Evolutionary conservation across 2,797 vertebrate genomes (phyloP).

Genomic region (Podarcis lilfordi): DNA sequence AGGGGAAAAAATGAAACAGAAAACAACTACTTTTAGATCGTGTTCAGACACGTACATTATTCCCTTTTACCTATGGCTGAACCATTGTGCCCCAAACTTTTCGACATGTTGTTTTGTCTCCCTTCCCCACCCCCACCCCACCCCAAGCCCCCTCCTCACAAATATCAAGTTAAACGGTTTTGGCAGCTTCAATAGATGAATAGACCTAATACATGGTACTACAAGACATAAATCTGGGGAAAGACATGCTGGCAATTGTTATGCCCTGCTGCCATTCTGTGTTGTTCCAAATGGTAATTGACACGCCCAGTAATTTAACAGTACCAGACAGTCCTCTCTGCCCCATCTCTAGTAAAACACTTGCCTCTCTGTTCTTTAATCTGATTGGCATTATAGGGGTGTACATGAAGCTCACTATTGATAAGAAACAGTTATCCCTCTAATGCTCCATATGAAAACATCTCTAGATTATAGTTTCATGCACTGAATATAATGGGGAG

Average conservation of each 20-base stretch:
- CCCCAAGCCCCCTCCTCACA: not conserved
- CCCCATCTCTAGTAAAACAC: constrained; percentile 71
- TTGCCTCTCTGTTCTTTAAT: constrained; percentile 69
- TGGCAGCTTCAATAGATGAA: constrained; percentile 36
- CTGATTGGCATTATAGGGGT: constrained; percentile 58
- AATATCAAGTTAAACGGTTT: constrained; percentile 14
- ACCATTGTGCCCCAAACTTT: constrained; percentile 55
- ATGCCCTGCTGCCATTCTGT: constrained; percentile 33
- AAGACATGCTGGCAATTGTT: constrained; percentile 43
- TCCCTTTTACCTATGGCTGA: constrained; percentile 38
- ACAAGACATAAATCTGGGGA: constrained; percentile 58
- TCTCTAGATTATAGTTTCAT: not conserved
- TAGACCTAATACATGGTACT: constrained; percentile 31
- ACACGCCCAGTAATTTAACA: constrained; percentile 72
- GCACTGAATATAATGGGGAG: too few relatives aligned
- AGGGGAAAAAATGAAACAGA: not conserved
- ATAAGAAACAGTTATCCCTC: constrained; percentile 29
- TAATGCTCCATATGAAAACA: not conserved
- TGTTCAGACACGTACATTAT: constrained; percentile 7
- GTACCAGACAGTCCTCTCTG: constrained; percentile 73
- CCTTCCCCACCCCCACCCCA: not conserved
- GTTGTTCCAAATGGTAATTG: constrained; percentile 64
- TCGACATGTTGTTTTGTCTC: not conserved
- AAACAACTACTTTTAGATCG: constrained; percentile 14
- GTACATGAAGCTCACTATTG: constrained; percentile 48